Base-by-base conservation (phyloP, 2,797 vertebrate genomes). In the Malacoctenus gilli region DNA sequence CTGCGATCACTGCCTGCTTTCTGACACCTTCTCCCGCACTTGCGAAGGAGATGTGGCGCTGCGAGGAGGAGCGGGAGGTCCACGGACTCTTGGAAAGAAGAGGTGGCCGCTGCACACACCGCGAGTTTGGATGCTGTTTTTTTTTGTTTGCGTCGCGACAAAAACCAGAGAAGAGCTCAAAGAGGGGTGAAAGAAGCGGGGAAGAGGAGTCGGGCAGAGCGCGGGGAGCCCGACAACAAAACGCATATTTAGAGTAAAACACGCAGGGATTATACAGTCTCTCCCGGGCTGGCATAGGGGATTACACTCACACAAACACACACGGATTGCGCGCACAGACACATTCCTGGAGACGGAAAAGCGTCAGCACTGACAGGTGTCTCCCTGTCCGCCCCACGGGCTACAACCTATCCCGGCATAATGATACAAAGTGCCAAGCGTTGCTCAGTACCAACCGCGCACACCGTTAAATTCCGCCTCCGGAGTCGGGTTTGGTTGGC, bases 271-370 rank as follows among this genome's bases (percentile, higher is more conserved):
- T 76, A 77, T 44, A 65, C 30, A 38, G 59, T 68, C 11, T 38
- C 52, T 66, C 52, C 50, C 48, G 52, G 40, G 59, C 44, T 52
- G 23, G 57, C 48, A 75, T 55, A 60, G 60, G 52, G 68, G 79
- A 77, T 78, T 70, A 75, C 32, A 37, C 51, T 53, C 47, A 42
- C 36, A 15, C 50, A 36, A 41, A 41, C 16, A 54, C 28, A 56
- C 52, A 36, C 52, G 37, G 71, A 75, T 61, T 35, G 67, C 57
- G 59, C 63, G 32, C 77, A 72, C 77, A 53, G 43, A 76, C 75
- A 85, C 84, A 89, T 92, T 91, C 90, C 89, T 78, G 70, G 81
- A 86, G 87, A 92, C 74, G 56, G 74, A 54, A 60, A 52, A 60
- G 78, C 78, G 67, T 75, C 80, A 80, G 68, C 68, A 83, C 47